Base-by-base conservation (phyloP, 1,140 invertebrate genomes). In the Brachionus koreanus region DNA sequence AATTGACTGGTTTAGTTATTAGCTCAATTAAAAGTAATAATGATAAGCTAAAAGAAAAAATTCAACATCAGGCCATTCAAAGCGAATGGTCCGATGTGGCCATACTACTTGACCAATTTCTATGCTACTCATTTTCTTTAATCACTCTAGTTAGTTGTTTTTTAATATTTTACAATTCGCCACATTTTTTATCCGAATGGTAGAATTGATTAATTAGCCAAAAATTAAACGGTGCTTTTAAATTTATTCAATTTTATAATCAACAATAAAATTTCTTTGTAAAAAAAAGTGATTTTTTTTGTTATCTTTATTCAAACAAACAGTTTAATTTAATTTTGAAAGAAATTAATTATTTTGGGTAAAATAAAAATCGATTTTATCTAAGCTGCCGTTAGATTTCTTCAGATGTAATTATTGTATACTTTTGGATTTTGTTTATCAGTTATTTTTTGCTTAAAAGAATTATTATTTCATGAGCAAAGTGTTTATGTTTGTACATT, bases 81-180 rank as follows among this genome's bases (percentile, higher is more conserved):
- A 65, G 16, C n/a, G 76, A 79, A 65, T 79, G 76, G 76, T 61
- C 76, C 10, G 76, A 79, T 79, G 49, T 79, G 2, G 76, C 76
- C 5, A 29, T 79, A 4, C 39, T 79, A 10, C 29, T 37, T 5
- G 76, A 79, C 57, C 76, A 79, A 12, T 42, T 79, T 79, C 16
- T 79, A 37, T 79, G 76, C 37, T 79, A 79, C 25, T 33, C 57
- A 19, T 79, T 79, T 79, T 35, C 5, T 23, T 42, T 79, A 10
- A 35, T 79, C 6, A 79, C 76, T 33, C 23, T 79, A 61, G 29
- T 42, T 2, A 79, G 49, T 42, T 79, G 76, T 43, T 79, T 79
- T 23, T 25, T 79, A 23, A 79, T 79, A 2, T 79, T 79, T 29
- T 23, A 61, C 16, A 79, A 79, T 79, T 79, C 76, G 29, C 76